Evolutionary conservation across 2,113 vertebrate genomes (phyloP), one percentile per base, ranked within the genome.

Genomic region (Indicator indicator): DNA sequence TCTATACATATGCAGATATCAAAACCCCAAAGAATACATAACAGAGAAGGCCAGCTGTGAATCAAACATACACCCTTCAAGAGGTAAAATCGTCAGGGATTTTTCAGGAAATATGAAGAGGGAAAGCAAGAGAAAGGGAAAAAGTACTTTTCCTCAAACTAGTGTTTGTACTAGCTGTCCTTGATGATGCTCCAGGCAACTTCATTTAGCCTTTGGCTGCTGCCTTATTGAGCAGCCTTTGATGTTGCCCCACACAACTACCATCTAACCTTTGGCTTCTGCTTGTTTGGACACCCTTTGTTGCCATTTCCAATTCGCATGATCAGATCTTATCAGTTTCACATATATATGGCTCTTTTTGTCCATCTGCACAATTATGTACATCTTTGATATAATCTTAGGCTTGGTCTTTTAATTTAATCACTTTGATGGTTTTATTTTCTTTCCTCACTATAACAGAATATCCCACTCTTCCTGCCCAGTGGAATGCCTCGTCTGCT

Each of bases 141-240:
- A 77, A 68, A 80, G 63, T 8, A 28, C 26, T 76, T 16, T 50
- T n/a, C 17, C 32, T 77, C 30, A 38, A 67, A 74, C 28, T 15
- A 5, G 56, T 4, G 7, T 85, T 77, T 50, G 40, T 56, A 38
- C 50, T 33, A 12, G 26, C 20, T 77, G 50, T 55, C 59, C 79
- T 89, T 64, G 73, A 74, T 58, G 65, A 42, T 46, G 46, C 63
- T 93, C 27, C 56, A 36, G 56, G 91, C 80, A 91, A 88, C 55
- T 75, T 28, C 71, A 44, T 59, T 71, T 58, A 90, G 82, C 84
- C 46, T 92, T 91, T 33, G 6, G 60, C 92, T 70, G 70, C 79
- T 81, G 84, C 71, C 64, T 71, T 55, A 67, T 76, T 9, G 33
- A 96, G 73, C 55, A 81, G 71, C 77, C 77, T 95, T 86, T 86